Evolutionary conservation across 2,113 vertebrate genomes (phyloP), one percentile per base, ranked within the genome.

Genomic region (Scalopus aquaticus): DNA sequence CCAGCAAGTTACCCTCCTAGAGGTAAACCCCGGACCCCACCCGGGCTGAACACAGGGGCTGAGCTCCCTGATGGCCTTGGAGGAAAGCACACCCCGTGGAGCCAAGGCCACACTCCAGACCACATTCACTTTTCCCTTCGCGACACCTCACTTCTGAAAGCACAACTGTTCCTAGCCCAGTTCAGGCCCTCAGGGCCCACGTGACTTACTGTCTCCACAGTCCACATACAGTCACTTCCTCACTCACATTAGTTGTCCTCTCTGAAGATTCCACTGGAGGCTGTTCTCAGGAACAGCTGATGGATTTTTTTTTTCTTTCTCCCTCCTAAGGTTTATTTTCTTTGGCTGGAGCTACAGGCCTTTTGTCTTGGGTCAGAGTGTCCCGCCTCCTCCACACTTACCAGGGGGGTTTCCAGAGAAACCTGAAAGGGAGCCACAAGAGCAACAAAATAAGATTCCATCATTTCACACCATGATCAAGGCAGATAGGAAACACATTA

Each of bases 191-290:
- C 6, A 12, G 60, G 95, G 86, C 62, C 91, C 96, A n/a, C 1
- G 89, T 24, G 90, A 98, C 98, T 98, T 97, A 98, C 98, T 97
- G 97, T 97, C 97, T 96, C 9, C 89, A 95, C 97, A 84, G 94
- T 98, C 97, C 98, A 97, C 98, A 98, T 96, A 24, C 97, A 97
- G 98, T 96, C 46, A 5, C 96, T 83, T 90, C 93, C 95, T 94
- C 92, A 85, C 90, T 92, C 90, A 65, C 95, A 39, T 93, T 11
- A 74, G 96, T 78, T 65, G 32, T n/a, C 93, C 92, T 92, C 95
- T 93, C 64, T 54, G 96, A 3, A 76, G 94, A 76, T 82, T 93
- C 95, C 97, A 74, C 96, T 80, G 60, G 51, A 1, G 94, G 76
- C 95, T 22, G 94, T 95, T 97, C 95, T 91, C 88, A 44, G 86